Conservation (phyloP, 2,797 vertebrate genomes). For the Ctenochaetus hawaiiensis region DNA sequence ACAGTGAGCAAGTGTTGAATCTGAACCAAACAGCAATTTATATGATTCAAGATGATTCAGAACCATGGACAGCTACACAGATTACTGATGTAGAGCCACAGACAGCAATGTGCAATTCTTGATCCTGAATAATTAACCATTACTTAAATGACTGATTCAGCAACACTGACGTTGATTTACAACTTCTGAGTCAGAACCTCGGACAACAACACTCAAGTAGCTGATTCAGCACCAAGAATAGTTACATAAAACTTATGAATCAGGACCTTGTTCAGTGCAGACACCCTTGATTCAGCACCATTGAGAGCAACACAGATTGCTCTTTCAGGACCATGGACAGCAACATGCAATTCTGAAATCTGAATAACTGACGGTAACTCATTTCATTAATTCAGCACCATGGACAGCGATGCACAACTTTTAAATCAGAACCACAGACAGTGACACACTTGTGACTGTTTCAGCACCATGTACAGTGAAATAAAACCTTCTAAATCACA, state of each 20-base stretch:
- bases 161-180: not conserved
- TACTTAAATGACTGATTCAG: no score
- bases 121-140: no score
- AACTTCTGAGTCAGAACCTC: not conserved
- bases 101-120: not conserved
- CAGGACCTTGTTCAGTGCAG: no score
- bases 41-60: no score
- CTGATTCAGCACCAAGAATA: not conserved
- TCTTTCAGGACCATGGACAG: no score
- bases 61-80: no score
- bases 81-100: not conserved
- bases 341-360: no score
- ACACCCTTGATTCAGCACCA: no score
- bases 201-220: not conserved
- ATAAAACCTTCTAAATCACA: not conserved
- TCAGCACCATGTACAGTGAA: constrained; percentile 5
- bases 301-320: not conserved
- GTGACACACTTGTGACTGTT: not conserved
- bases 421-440: constrained; percentile 1
- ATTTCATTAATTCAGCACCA: no score
- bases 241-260: not conserved
- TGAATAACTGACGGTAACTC: no score
- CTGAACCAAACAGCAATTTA: no score
- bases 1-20: no score
- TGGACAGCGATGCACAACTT: not conserved